A percentile compares a stretch with the other conserved stretches of the same genome.
These are phyloP conservation scores for Furnarius figulus DNA, from an alignment of 2,113 vertebrate genomes.

Conservation along the genomic window DNA sequence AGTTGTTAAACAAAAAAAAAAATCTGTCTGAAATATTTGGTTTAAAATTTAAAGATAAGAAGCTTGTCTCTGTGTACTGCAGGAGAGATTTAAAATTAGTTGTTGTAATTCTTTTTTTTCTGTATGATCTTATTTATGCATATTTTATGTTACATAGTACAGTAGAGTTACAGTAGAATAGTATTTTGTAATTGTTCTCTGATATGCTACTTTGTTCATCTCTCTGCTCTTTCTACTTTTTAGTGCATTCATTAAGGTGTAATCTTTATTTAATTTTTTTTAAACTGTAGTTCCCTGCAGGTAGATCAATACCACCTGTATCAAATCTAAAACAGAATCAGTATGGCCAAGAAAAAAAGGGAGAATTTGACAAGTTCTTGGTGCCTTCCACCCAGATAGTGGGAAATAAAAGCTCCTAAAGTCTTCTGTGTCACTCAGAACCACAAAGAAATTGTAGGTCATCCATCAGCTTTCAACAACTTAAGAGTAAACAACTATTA, in stretches of 20 bases:
- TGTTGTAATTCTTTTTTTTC: background rate
- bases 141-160: background rate
- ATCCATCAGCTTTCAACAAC: background rate
- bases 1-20: background rate
- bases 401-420: constrained; percentile 41
- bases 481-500: constrained; percentile 16
- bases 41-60: background rate
- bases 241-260: background rate
- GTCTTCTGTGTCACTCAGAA: background rate
- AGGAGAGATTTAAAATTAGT: background rate
- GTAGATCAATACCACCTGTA: constrained; percentile 49
- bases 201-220: background rate
- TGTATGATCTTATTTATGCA: background rate
- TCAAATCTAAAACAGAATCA: constrained; percentile 45
- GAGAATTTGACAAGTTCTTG: constrained; percentile 32
- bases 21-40: background rate
- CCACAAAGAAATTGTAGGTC: constrained; percentile 54
- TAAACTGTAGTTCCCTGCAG: constrained; percentile 46
- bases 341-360: constrained; percentile 56
- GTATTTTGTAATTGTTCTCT: background rate
- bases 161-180: background rate
- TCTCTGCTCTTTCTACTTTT: background rate
- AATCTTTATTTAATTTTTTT: background rate
- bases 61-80: background rate
- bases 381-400: background rate